Evolutionary conservation across 2,888 invertebrate species (phyloP).

Genomic region (Sinotaia quadrata): DNA sequence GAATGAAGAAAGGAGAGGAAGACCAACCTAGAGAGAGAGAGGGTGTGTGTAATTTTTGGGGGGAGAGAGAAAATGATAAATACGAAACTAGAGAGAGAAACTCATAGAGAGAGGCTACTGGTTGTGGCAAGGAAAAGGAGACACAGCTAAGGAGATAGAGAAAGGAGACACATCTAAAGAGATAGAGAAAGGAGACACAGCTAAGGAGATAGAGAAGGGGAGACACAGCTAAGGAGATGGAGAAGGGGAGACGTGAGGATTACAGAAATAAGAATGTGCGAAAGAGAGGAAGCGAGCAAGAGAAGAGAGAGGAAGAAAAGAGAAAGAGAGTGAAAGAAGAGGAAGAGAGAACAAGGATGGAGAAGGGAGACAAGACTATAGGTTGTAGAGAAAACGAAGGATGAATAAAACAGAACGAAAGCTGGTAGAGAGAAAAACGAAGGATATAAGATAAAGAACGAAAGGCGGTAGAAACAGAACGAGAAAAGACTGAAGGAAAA

Average conservation of each 20-base stretch:
- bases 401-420: not conserved
- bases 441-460: not conserved
- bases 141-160: not conserved
- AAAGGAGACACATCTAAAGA: not conserved
- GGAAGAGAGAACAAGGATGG: not conserved
- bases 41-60: not conserved
- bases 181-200: not conserved
- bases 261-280: not conserved
- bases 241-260: not conserved
- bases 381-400: not conserved
- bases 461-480: not conserved
- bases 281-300: not conserved
- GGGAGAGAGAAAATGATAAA: conserved; percentile 1
- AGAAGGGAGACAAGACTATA: not conserved
- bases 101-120: not conserved
- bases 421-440: not conserved
- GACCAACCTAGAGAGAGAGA: not conserved
- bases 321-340: not conserved
- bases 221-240: not conserved
- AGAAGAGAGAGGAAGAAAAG: not conserved
- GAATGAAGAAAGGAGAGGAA: not conserved
- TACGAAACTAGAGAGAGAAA: not conserved
- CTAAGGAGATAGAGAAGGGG: not conserved
- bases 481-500: not conserved
- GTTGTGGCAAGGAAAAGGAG: not conserved